Base-by-base conservation (phyloP, 2,888 invertebrate genomes). In the Mimumesa dahlbomi region DNA sequence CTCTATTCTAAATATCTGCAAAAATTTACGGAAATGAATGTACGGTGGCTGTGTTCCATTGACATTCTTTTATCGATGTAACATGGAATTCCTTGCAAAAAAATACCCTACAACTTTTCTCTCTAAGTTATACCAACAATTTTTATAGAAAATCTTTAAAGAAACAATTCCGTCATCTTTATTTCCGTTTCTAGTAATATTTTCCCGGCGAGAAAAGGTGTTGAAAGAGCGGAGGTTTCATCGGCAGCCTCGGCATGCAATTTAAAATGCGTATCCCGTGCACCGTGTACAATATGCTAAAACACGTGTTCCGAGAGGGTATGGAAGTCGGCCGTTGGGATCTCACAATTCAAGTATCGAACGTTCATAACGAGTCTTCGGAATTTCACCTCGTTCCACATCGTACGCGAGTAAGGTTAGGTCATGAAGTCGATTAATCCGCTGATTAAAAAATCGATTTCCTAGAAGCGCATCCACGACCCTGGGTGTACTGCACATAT, bases 401-500 rank as follows among this genome's bases (percentile, higher is more conserved):
- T 78, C 52, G 53, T 42, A 53, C 49, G 18, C 38, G 48, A 18
- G 38, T 38, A 49, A 78, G 63, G 61, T 69, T 53, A 62, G 65
- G 65, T 70, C 66, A 71, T 48, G 40, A 48, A 64, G 53, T 77
- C 80, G 82, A 86, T 85, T 86, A 85, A 85, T 85, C 82, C 80
- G 77, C 54, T 80, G 77, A 85, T 84, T 81, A 80, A 81, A 80
- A 78, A 79, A 70, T 70, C 71, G 79, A 82, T 82, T 84, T 81
- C 79, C 77, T 79, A 80, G 73, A 76, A 75, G 68, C 65, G 48
- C 66, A 63, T 62, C 63, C 63, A 48, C 57, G 68, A 61, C 56
- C 65, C 46, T 62, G 25, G 65, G 56, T 65, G 73, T 63, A 49
- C 45, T 22, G 48, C 59, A 42, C 48, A 45, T 31, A 45, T 48